Percentiles rank a stretch among this genome's conserved stretches.
These are phyloP conservation scores for Apoda limacodes DNA, from an alignment of 2,888 invertebrate species.

Conservation along the genomic window DNA sequence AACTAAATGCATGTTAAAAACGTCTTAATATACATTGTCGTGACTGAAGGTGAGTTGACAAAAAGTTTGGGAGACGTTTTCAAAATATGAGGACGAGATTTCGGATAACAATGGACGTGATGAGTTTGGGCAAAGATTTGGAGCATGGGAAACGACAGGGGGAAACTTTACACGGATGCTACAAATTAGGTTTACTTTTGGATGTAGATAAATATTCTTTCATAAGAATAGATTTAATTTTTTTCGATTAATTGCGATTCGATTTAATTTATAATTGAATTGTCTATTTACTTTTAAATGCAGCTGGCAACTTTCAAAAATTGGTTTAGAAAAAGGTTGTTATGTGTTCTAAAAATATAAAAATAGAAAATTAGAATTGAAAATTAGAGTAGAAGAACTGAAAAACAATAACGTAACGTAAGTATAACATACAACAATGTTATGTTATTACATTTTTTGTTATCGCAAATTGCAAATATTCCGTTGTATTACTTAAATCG, in stretches of 20 bases:
- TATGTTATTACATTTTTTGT: no score
- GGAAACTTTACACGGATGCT: constrained; percentile 36
- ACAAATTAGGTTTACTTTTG: constrained; percentile 19
- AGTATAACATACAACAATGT: no score
- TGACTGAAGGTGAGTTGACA: constrained; percentile 62
- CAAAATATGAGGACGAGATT: constrained; percentile 40
- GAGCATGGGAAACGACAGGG: constrained; percentile 48
- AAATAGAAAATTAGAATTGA: no score
- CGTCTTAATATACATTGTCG: constrained; percentile 65
- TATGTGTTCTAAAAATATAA: no score
- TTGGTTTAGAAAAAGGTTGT: no score
- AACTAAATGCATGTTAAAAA: constrained; percentile 67
- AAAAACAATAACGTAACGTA: no score
- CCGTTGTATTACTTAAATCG: no score
- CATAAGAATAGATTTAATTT: neutral
- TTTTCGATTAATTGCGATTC: neutral
- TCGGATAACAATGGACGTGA: constrained; percentile 57
- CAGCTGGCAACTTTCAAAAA: no score
- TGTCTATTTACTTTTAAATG: neutral
- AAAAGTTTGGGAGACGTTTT: constrained; percentile 57
- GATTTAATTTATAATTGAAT: neutral
- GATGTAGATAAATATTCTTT: constrained; percentile 5
- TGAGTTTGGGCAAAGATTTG: constrained; percentile 45
- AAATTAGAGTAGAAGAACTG: no score
- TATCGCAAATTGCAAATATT: no score